Evolutionary conservation across 2,888 invertebrate species (phyloP).

Genomic region (Sinodicranocentrus sp.): DNA sequence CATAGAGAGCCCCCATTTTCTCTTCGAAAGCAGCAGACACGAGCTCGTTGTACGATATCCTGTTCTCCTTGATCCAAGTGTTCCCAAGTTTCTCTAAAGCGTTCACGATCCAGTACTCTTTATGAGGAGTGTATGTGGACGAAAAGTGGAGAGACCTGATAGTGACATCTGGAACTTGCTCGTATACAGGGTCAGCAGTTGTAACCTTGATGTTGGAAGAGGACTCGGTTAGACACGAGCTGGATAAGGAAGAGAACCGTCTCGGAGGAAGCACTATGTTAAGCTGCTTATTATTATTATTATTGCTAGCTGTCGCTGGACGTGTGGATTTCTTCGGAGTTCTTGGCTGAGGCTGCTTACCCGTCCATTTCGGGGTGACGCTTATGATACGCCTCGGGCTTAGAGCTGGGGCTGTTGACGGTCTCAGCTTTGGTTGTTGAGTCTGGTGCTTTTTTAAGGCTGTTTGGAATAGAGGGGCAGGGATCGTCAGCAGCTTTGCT

Average conservation of each 20-base stretch:
- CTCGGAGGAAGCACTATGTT: slow-evolving; percentile 20
- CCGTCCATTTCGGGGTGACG: too few relatives aligned
- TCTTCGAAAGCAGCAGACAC: slow-evolving; percentile 30
- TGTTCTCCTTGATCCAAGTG: slow-evolving; percentile 9
- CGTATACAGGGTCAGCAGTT: neutral
- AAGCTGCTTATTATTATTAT: too few relatives aligned
- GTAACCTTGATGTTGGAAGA: neutral
- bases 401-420: too few relatives aligned
- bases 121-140: slow-evolving; percentile 27
- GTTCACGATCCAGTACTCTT: slow-evolving; percentile 36
- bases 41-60: slow-evolving; percentile 17
- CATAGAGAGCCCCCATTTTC: slow-evolving; percentile 48
- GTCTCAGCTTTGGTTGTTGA: too few relatives aligned
- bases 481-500: too few relatives aligned
- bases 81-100: slow-evolving; percentile 37
- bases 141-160: slow-evolving; percentile 25
- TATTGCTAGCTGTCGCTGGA: too few relatives aligned
- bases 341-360: too few relatives aligned
- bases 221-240: neutral
- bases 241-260: neutral
- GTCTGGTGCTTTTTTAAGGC: too few relatives aligned
- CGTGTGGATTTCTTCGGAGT: too few relatives aligned
- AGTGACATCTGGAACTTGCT: neutral
- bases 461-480: too few relatives aligned
- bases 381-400: too few relatives aligned